A percentile compares a stretch with the other conserved stretches of the same genome.
phyloP scores from a whole-genome alignment of 2,888 invertebrate genomes.

The Temnothorax ravouxi region DNA sequence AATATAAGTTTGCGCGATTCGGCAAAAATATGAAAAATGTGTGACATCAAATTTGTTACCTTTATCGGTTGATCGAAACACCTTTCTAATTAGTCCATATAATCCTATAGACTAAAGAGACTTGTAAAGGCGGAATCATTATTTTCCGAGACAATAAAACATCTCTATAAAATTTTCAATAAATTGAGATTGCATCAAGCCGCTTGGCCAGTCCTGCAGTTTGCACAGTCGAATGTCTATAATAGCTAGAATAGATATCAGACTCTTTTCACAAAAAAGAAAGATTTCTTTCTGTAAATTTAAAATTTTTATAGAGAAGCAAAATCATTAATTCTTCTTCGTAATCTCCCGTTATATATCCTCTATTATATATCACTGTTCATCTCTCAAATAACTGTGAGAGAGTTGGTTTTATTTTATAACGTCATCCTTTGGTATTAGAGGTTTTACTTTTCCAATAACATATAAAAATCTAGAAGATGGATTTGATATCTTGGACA shows the following conservation, averaged over 20 bases:
- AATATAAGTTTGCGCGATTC: constrained; percentile 7
- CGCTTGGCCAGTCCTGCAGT: constrained; percentile 42
- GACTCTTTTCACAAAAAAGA: background rate
- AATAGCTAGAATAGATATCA: background rate
- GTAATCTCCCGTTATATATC: background rate
- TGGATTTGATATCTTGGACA: constrained; percentile 17
- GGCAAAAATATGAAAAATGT: background rate
- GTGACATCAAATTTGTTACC: constrained; percentile 4
- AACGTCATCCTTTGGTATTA: constrained; percentile 25
- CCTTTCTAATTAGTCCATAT: constrained; percentile 74
- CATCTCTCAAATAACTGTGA: constrained; percentile 29
- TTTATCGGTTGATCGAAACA: constrained; percentile 68
- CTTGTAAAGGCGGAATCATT: constrained; percentile 62
- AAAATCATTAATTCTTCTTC: constrained; percentile 29
- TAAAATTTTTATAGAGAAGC: background rate
- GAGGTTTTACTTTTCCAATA: constrained; percentile 37
- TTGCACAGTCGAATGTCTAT: background rate
- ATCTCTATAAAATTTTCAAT: constrained; percentile 78
- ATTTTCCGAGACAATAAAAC: constrained; percentile 74
- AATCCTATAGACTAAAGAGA: constrained; percentile 70
- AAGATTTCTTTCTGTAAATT: constrained; percentile 3
- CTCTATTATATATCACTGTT: constrained; percentile 4
- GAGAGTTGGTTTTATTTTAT: constrained; percentile 41
- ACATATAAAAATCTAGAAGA: constrained; percentile 39
- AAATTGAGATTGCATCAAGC: constrained; percentile 79